These are phyloP conservation scores for Hymenopus coronatus DNA, from an alignment of 2,888 invertebrate species.

Conservation along the genomic window DNA sequence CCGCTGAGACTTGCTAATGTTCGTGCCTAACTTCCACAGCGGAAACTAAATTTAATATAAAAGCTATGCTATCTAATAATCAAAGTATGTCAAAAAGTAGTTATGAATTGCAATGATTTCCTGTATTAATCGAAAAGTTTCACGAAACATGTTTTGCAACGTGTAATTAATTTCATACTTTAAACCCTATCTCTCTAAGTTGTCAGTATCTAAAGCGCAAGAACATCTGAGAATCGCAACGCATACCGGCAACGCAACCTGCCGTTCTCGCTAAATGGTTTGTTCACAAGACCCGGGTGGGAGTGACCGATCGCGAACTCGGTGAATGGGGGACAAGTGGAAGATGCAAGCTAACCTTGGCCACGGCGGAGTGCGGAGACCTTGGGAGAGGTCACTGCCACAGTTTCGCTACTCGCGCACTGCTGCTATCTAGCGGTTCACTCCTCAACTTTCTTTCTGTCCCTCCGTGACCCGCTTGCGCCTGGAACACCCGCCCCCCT, in stretches of 20 bases:
- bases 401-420: neutral
- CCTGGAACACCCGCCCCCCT: neutral
- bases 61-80: no score
- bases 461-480: neutral
- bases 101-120: no score
- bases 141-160: no score
- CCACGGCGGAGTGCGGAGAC: neutral
- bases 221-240: neutral
- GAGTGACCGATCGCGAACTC: neutral
- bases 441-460: neutral
- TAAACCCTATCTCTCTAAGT: no score
- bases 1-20: no score
- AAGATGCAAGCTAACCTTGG: neutral
- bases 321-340: neutral
- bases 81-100: no score
- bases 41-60: no score
- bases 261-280: no score
- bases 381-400: conserved; percentile 19
- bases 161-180: no score
- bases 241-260: neutral
- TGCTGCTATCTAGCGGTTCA: neutral
- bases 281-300: neutral
- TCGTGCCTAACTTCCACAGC: no score
- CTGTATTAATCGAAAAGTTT: no score
- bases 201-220: no score